phyloP scores from a whole-genome alignment of 1,140 invertebrate genomes.

The Mamestra configurata region DNA sequence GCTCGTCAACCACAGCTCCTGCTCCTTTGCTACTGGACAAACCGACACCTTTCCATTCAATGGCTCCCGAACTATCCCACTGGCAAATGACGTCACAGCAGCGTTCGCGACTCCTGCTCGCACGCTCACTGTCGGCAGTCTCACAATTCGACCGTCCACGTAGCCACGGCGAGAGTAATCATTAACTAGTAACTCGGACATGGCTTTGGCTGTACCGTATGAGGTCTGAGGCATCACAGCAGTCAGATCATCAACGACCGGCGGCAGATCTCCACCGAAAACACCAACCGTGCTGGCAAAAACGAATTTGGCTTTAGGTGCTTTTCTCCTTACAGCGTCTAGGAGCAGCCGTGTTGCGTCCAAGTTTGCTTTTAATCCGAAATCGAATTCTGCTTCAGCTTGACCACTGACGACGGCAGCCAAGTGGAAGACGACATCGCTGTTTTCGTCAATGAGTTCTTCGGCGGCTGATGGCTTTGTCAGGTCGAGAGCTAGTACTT shows the following conservation, averaged over 20 bases:
- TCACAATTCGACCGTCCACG: slow-evolving; percentile 68
- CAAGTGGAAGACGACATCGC: slow-evolving; percentile 73
- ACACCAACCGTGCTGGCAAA: slow-evolving; percentile 75
- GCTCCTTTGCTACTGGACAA: slow-evolving; percentile 67
- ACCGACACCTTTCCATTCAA: slow-evolving; percentile 63
- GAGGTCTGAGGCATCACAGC: slow-evolving; percentile 74
- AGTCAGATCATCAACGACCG: slow-evolving; percentile 65
- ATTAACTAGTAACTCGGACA: slow-evolving; percentile 76
- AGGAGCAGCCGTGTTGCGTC: slow-evolving; percentile 74
- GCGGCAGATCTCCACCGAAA: slow-evolving; percentile 74
- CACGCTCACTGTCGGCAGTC: slow-evolving; percentile 78
- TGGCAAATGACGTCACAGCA: slow-evolving; percentile 79
- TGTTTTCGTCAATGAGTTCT: slow-evolving; percentile 55
- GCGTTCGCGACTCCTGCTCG: slow-evolving; percentile 71
- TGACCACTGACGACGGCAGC: slow-evolving; percentile 81
- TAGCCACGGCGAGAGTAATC: slow-evolving; percentile 76
- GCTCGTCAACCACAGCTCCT: slow-evolving; percentile 72
- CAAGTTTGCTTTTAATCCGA: slow-evolving; percentile 76
- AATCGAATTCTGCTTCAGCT: slow-evolving; percentile 77
- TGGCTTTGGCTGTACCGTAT: slow-evolving; percentile 77
- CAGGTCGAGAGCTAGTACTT: slow-evolving; percentile 61
- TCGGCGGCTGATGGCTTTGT: slow-evolving; percentile 57
- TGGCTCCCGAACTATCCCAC: slow-evolving; percentile 79
- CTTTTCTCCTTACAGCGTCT: slow-evolving; percentile 64
- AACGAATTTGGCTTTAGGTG: slow-evolving; percentile 66